Percentiles rank a stretch among this genome's conserved stretches.
phyloP scores from a whole-genome alignment of 2,113 vertebrate genomes.

The Strix aluco region DNA sequence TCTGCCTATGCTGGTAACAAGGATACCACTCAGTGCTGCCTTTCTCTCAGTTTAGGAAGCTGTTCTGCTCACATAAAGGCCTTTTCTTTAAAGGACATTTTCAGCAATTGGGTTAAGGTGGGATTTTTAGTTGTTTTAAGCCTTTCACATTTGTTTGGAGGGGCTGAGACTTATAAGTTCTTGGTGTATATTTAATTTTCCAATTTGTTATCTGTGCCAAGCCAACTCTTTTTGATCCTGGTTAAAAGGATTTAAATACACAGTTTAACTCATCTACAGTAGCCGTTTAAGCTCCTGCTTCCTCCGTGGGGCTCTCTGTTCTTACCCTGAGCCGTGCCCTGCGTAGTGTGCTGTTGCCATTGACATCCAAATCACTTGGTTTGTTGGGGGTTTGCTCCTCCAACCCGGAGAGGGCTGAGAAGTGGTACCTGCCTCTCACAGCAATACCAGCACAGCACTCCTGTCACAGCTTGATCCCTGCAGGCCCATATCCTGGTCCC shows the following conservation, averaged over 20 bases:
- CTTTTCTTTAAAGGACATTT: neutral
- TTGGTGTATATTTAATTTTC: neutral
- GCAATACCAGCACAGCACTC: neutral
- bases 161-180: neutral
- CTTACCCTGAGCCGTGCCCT: accelerated
- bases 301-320: neutral
- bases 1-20: neutral
- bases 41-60: neutral
- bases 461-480: neutral
- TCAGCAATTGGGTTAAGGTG: neutral
- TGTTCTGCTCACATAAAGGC: neutral
- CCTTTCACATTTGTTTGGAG: neutral
- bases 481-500: accelerated
- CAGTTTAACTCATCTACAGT: neutral
- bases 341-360: neutral
- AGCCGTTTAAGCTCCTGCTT: neutral
- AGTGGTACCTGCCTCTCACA: neutral
- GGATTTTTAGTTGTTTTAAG: neutral
- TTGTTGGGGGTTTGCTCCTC: neutral
- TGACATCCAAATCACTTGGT: neutral
- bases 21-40: neutral
- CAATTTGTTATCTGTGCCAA: neutral
- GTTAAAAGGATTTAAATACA: conserved; percentile 8
- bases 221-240: neutral
- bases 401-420: accelerated